These are phyloP conservation scores for Lamellibrachia satsuma DNA, from an alignment of 2,888 invertebrate genomes.

Conservation along the genomic window DNA sequence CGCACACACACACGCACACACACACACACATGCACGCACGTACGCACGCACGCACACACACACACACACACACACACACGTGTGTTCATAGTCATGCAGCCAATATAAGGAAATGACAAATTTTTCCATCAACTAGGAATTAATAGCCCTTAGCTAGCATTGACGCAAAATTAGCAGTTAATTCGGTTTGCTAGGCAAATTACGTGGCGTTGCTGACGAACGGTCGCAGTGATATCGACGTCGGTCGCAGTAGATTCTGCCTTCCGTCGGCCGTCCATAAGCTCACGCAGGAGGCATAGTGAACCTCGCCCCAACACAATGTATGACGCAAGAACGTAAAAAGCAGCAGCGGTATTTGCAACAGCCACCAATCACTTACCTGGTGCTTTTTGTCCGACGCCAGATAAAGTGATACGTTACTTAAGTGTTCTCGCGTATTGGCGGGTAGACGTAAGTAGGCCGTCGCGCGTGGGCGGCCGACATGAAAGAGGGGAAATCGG, in stretches of 20 bases:
- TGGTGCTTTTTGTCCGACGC: background rate
- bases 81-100: background rate
- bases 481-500: slow-evolving; percentile 17
- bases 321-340: background rate
- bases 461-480: background rate
- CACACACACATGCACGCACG: background rate
- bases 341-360: background rate
- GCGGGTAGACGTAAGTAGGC: background rate
- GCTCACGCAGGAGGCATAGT: background rate
- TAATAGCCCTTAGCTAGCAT: background rate
- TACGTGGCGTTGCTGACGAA: background rate
- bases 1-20: background rate
- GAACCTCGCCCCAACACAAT: background rate
- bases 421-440: background rate
- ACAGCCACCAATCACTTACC: background rate
- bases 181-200: background rate
- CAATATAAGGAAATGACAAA: background rate
- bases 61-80: background rate
- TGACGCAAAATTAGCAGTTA: background rate
- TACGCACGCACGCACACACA: background rate
- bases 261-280: background rate
- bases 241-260: background rate
- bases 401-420: background rate
- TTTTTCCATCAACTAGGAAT: background rate
- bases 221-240: background rate